Conservation (phyloP, 2,113 vertebrate genomes). For the Semnornis frantzii region DNA sequence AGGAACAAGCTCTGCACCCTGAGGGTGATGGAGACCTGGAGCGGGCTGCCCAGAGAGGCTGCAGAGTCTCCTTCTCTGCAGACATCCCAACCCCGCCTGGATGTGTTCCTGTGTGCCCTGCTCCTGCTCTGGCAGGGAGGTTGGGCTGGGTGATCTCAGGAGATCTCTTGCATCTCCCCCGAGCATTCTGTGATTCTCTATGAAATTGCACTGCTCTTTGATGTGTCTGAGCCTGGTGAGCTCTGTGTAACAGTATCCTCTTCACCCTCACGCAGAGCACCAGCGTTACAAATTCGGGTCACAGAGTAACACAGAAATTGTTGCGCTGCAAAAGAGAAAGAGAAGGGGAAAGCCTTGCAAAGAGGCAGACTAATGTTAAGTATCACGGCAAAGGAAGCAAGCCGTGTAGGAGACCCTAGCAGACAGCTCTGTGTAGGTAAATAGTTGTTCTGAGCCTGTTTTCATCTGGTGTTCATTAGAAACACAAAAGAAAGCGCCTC, state of each 20-base stretch:
- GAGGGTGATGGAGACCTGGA: too few relatives aligned
- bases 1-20: too few relatives aligned
- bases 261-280: background rate
- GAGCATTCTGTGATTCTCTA: too few relatives aligned
- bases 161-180: too few relatives aligned
- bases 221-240: background rate
- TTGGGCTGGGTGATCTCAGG: too few relatives aligned
- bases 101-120: too few relatives aligned
- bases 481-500: constrained; percentile 57
- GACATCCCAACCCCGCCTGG: too few relatives aligned
- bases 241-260: background rate
- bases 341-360: background rate
- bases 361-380: background rate
- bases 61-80: too few relatives aligned
- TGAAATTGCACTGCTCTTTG: background rate
- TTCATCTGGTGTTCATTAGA: constrained; percentile 51
- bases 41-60: too few relatives aligned
- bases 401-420: background rate
- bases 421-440: constrained; percentile 4
- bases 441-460: constrained; percentile 45
- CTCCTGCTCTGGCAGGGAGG: too few relatives aligned
- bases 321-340: background rate
- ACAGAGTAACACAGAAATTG: background rate
- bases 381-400: background rate
- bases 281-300: background rate